These are phyloP conservation scores for Dicrostonyx torquatus DNA, from an alignment of 2,797 vertebrate genomes.

Conservation along the genomic window DNA sequence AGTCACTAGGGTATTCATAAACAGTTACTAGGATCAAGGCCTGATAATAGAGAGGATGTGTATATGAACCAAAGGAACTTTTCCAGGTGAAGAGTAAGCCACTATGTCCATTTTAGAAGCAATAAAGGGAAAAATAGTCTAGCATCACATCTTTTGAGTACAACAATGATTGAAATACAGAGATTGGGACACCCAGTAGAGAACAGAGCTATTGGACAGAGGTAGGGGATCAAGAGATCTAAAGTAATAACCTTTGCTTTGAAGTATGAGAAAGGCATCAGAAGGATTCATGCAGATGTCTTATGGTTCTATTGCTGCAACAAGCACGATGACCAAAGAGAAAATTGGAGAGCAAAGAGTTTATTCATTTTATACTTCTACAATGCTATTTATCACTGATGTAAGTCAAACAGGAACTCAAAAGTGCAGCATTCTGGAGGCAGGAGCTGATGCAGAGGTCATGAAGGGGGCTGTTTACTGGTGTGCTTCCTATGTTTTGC, in stretches of 20 bases:
- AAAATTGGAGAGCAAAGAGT: background rate
- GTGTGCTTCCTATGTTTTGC: background rate
- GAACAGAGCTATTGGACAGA: too few relatives aligned
- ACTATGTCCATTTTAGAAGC: background rate
- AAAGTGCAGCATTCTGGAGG: background rate
- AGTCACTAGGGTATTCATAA: background rate
- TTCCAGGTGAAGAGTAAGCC: background rate
- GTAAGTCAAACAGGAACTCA: background rate
- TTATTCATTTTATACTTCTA: background rate
- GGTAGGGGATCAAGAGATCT: accelerated
- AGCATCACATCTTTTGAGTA: background rate
- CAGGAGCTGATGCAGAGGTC: too few relatives aligned
- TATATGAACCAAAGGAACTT: too few relatives aligned
- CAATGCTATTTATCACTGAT: background rate
- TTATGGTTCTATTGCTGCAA: background rate
- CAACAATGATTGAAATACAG: background rate
- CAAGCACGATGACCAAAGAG: background rate
- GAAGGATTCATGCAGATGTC: background rate
- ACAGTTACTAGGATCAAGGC: background rate
- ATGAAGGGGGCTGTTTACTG: background rate
- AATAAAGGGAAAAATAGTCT: background rate
- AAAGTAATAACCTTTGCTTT: background rate
- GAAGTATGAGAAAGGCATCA: background rate
- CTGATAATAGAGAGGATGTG: background rate
- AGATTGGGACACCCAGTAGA: background rate